Conservation (phyloP, 2,113 vertebrate species). For the Hippocampus abdominalis region DNA sequence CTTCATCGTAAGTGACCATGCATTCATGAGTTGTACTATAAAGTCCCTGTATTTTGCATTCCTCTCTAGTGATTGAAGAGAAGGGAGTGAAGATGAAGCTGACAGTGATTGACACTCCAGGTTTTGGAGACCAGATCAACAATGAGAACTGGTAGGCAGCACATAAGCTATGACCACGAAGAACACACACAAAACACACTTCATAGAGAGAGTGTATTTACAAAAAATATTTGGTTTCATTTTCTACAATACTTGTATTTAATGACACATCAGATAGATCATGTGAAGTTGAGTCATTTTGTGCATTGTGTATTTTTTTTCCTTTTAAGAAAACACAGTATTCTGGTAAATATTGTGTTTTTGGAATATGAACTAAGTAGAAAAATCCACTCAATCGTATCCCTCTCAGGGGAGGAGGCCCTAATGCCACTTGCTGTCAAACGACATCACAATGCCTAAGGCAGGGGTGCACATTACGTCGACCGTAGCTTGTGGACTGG, state of each 20-base stretch:
- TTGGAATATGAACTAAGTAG: too few species aligned
- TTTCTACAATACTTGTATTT: not conserved
- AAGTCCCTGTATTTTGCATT: not conserved
- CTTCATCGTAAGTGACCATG: not conserved
- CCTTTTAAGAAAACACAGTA: not conserved
- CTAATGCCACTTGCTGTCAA: too few species aligned
- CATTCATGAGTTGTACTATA: not conserved
- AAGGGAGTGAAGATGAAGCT: constrained; percentile 97
- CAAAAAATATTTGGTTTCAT: not conserved
- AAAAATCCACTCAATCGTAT: too few species aligned
- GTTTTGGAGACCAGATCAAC: constrained; percentile 97
- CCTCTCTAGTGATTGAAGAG: constrained; percentile 87
- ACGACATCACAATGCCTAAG: too few species aligned
- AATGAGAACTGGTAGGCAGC: constrained; percentile 88
- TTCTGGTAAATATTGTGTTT: too few species aligned
- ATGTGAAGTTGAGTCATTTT: not conserved
- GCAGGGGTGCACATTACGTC: too few species aligned
- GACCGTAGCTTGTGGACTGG: too few species aligned
- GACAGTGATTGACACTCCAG: constrained; percentile 91
- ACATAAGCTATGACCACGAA: not conserved
- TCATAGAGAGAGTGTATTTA: not conserved
- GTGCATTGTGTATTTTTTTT: not conserved
- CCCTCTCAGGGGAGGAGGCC: too few species aligned
- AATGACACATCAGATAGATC: not conserved
- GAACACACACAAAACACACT: not conserved